A percentile compares a stretch with the other conserved stretches of the same genome.
Evolutionary conservation across 2,888 invertebrate genomes (phyloP).

Genomic region (Taphrorychus bicolor): DNA sequence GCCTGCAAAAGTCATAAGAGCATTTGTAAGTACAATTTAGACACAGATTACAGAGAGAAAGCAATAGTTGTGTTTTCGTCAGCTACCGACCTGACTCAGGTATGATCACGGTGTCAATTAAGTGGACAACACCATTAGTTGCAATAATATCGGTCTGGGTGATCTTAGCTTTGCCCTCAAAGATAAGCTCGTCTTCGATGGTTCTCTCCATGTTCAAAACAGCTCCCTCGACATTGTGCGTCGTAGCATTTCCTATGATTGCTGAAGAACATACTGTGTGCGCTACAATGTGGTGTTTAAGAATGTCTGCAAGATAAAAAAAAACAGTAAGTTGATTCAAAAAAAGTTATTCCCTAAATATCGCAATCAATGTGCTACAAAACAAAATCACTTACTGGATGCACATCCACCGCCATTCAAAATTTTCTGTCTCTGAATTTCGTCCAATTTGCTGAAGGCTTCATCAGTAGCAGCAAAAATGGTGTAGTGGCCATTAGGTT

Average conservation of each 20-base stretch:
- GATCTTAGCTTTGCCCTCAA: conserved; percentile 67
- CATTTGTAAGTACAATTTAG: too few species aligned
- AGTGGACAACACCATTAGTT: conserved; percentile 76
- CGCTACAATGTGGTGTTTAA: conserved; percentile 72
- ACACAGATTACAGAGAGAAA: too few species aligned
- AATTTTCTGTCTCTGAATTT: conserved; percentile 62
- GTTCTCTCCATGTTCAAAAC: conserved; percentile 62
- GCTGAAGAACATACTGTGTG: conserved; percentile 72
- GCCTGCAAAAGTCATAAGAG: too few species aligned
- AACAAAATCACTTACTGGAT: conserved; percentile 67
- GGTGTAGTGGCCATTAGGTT: conserved; percentile 66
- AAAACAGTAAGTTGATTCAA: background rate
- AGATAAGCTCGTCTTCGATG: conserved; percentile 63
- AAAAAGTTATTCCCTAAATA: background rate
- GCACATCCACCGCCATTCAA: conserved; percentile 67
- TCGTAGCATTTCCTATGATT: conserved; percentile 63
- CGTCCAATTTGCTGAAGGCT: conserved; percentile 69
- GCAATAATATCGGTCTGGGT: conserved; percentile 69
- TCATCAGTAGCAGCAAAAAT: conserved; percentile 72
- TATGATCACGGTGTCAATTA: conserved; percentile 70
- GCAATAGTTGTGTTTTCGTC: background rate
- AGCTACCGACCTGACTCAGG: conserved; percentile 62
- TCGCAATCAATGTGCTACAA: background rate
- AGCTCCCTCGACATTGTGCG: conserved; percentile 63
- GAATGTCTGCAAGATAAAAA: conserved; percentile 66